These are phyloP conservation scores for Sakesphorus luctuosus DNA, from an alignment of 2,113 vertebrate genomes.

Conservation along the genomic window DNA sequence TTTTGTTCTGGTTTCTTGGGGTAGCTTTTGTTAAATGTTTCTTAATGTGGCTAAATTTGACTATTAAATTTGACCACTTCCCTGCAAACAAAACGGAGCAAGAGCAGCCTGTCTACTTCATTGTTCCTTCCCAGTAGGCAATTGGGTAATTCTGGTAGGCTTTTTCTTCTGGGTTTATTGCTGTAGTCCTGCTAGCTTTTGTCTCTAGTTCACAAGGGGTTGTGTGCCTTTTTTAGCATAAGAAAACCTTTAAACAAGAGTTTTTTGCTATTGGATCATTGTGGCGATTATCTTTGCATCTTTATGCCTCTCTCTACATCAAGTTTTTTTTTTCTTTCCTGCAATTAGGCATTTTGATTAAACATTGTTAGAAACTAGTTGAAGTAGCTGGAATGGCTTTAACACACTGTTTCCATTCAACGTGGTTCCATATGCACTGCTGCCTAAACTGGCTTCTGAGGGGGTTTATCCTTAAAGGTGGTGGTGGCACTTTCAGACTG, in stretches of 20 bases:
- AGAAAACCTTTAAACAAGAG: conserved; percentile 56
- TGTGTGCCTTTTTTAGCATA: conserved; percentile 77
- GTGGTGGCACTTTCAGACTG: background rate
- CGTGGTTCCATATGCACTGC: background rate
- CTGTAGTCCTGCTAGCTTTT: conserved; percentile 73
- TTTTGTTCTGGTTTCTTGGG: conserved; percentile 75
- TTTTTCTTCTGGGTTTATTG: conserved; percentile 74
- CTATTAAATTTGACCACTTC: conserved; percentile 75
- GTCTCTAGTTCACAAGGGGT: conserved; percentile 73
- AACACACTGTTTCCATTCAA: background rate
- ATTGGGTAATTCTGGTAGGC: conserved; percentile 69
- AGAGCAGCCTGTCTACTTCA: conserved; percentile 69
- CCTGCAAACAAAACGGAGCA: conserved; percentile 68
- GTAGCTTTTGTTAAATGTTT: conserved; percentile 78
- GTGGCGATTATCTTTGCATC: conserved; percentile 65
- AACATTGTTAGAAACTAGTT: conserved; percentile 33
- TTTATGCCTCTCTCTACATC: conserved; percentile 42
- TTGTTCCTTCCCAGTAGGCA: conserved; percentile 70
- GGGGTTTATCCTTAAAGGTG: background rate
- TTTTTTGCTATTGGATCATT: conserved; percentile 61
- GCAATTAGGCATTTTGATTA: conserved; percentile 37
- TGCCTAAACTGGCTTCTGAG: conserved; percentile 26
- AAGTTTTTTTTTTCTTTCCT: background rate
- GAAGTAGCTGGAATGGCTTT: conserved; percentile 46
- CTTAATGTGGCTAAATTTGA: conserved; percentile 77